Evolutionary conservation across 2,888 invertebrate genomes (phyloP), one percentile per base, ranked within the genome.

Genomic region (Taphrorychus bicolor): DNA sequence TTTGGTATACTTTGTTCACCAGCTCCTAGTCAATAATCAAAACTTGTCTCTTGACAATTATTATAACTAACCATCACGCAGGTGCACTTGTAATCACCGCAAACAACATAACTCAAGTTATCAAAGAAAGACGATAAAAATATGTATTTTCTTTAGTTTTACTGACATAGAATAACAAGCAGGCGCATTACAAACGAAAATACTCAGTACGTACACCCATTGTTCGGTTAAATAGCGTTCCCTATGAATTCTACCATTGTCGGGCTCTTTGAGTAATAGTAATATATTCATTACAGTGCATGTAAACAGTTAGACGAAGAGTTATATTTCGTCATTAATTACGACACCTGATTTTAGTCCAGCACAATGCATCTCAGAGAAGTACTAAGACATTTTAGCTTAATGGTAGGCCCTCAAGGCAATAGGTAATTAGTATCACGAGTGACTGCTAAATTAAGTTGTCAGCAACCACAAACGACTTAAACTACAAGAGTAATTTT

Each of bases 401-500:
- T n/a, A n/a, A n/a, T n/a, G n/a, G n/a, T n/a, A n/a, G n/a, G n/a
- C n/a, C n/a, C n/a, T n/a, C n/a, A n/a, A n/a, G n/a, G n/a, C n/a
- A n/a, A n/a, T n/a, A n/a, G n/a, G n/a, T 32, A 32, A 32, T 32
- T 32, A 9, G 1, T 32, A 9, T 11, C 9, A 32, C 3, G 32
- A 32, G 32, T 32, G 7, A 32, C 11, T 32, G 7, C 1, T 3
- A 9, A 32, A 32, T 32, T 9, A 32, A 3, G 32, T 32, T 45
- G 9, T 2, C 18, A 14, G 18, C 3, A 45, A 45, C 45, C 45
- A 45, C 45, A 18, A 45, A 45, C 5, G 14, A 45, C 45, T n/a
- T 45, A 17, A 45, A 45, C 45, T 9, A 45, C 45, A 45, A 45
- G 45, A 7, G 7, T n/a, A 45, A 45, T 45, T 45, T 32, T 32